Evolutionary conservation across 2,113 vertebrate species (phyloP), one percentile per base, ranked within the genome.

Genomic region (Anguilla rostrata): DNA sequence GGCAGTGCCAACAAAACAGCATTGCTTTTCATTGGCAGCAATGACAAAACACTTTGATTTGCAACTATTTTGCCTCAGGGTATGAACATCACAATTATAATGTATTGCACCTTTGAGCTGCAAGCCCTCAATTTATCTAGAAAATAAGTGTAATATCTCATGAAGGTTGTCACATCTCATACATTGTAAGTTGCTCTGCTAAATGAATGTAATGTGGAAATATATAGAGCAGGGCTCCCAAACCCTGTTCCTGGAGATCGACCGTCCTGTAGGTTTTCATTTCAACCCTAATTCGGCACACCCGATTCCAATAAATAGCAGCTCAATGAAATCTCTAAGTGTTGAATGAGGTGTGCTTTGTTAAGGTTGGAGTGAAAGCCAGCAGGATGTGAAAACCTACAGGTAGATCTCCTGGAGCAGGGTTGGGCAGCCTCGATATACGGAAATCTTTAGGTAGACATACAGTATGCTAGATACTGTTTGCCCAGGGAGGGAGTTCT

Each of bases 1-100:
- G 86, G 14, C 83, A 53, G 84, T 83, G 90, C 60, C 9, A 89
- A 78, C 40, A 53, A n/a, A 22, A 83, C 15, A 71, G 22, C 39
- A 75, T 78, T 12, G 41, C 16, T 26, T 22, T 41, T 6, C 22
- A 39, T 26, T 60, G 18, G 14, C 57, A 60, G 22, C 22, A 26
- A 71, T 75, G 0, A 75, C 71, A n/a, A 26, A 71, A 18, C 18
- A 20, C 15, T 60, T 60, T 14, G 11, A 60, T 60, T 60, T 20
- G 15, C 56, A 60, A 60, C 3, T 60, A 14, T 41, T 39, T 6
- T 22, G 39, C n/a, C 18, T 81, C 16, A 81, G 41, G 39, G 40
- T 26, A 81, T 81, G 40, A 81, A 46, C 53, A 39, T 3, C 22
- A 26, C 6, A 26, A 75, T 12, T 34, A 75, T 12, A 12, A 34